phyloP scores from a whole-genome alignment of 2,113 vertebrate species.

The Solea senegalensis region DNA sequence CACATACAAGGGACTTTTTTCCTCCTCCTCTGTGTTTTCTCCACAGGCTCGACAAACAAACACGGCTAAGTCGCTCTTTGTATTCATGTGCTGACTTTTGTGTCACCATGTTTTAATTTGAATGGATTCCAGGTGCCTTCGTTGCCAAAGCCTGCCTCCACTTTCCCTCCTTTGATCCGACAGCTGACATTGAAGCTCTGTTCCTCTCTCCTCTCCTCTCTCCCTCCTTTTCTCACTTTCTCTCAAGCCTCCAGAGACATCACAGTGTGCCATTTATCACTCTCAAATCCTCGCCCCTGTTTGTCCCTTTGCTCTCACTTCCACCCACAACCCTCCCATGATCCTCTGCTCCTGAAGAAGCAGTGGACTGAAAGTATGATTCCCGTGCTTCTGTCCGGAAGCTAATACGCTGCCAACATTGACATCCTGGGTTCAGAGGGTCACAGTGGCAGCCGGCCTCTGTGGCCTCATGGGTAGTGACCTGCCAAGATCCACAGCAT shows the following conservation, averaged over 20 bases:
- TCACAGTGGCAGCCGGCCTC: constrained; percentile 14
- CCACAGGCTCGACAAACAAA: constrained; percentile 39
- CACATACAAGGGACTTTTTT: constrained; percentile 20
- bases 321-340: not conserved
- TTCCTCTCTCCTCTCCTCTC: not conserved
- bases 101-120: constrained; percentile 59
- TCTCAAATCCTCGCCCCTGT: constrained; percentile 14
- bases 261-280: constrained; percentile 40
- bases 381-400: constrained; percentile 10
- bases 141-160: constrained; percentile 20
- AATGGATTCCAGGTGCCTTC: constrained; percentile 55
- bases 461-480: constrained; percentile 29
- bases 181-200: constrained; percentile 32
- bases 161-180: constrained; percentile 21
- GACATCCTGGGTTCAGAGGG: constrained; percentile 40
- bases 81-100: constrained; percentile 44
- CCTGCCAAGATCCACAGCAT: constrained; percentile 12
- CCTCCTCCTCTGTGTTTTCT: constrained; percentile 16
- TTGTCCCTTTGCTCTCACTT: constrained; percentile 17
- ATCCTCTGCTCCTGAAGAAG: not conserved
- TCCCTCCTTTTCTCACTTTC: constrained; percentile 26
- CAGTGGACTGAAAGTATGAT: constrained; percentile 10
- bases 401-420: constrained; percentile 13
- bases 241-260: constrained; percentile 29
- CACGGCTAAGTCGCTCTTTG: constrained; percentile 45